A percentile compares a stretch with the other conserved stretches of the same genome.
phyloP scores from a whole-genome alignment of 1,140 invertebrate genomes.

The Monomorium pharaonis region DNA sequence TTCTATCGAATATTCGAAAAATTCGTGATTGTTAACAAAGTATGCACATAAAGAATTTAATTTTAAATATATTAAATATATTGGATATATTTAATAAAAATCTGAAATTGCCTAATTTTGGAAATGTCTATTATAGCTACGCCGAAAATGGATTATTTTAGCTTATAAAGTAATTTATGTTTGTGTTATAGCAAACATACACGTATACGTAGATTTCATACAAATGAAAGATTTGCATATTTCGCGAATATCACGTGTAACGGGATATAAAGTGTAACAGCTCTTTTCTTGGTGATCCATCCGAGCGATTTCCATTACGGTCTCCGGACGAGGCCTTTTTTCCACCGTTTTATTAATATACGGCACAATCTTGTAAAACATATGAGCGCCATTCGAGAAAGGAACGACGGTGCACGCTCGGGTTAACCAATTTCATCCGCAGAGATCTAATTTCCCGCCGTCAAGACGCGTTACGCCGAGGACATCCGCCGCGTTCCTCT shows the following conservation, averaged over 20 bases:
- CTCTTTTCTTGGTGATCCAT: slow-evolving; percentile 13
- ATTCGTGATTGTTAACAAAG: neutral
- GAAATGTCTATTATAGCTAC: neutral
- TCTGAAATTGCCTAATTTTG: neutral
- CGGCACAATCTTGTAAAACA: slow-evolving; percentile 49
- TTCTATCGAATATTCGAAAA: neutral
- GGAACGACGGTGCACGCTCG: slow-evolving; percentile 64
- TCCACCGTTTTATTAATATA: slow-evolving; percentile 44
- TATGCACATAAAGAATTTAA: neutral
- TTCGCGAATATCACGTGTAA: neutral
- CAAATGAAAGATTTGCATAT: neutral
- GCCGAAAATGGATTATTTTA: neutral
- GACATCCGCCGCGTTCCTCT: slow-evolving; percentile 71
- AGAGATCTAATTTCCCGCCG: slow-evolving; percentile 73
- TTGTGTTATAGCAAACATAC: neutral
- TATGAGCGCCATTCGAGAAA: slow-evolving; percentile 39
- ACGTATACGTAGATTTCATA: neutral
- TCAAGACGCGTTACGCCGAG: slow-evolving; percentile 71
- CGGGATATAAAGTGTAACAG: neutral
- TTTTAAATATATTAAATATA: neutral
- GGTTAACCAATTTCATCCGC: slow-evolving; percentile 74
- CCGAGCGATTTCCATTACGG: slow-evolving; percentile 28
- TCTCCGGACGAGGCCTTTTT: neutral
- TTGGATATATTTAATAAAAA: neutral
- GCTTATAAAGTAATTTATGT: neutral